A percentile compares a stretch with the other conserved stretches of the same genome.
These are phyloP conservation scores for Magallana gigas DNA, from an alignment of 1,140 invertebrate genomes.

Conservation along the genomic window DNA sequence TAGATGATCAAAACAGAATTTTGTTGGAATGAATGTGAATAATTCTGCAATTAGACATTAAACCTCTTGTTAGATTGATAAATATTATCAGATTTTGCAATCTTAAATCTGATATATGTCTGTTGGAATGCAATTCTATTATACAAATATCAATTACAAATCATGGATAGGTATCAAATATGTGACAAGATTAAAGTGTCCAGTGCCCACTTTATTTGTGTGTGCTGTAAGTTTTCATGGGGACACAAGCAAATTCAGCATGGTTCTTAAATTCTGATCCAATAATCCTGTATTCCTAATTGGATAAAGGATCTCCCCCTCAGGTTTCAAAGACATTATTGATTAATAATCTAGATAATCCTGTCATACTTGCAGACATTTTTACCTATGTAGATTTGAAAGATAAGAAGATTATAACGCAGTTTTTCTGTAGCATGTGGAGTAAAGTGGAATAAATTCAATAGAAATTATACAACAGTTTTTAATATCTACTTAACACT, in stretches of 20 bases:
- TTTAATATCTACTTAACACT: background rate
- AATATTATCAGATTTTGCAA: background rate
- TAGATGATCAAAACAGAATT: too few species aligned
- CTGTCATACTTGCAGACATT: background rate
- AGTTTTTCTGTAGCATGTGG: background rate
- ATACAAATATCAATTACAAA: background rate
- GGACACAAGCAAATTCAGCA: background rate
- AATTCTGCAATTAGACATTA: too few species aligned
- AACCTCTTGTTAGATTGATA: background rate
- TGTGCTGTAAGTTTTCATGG: background rate
- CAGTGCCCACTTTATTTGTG: too few species aligned
- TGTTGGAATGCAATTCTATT: too few species aligned
- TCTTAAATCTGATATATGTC: too few species aligned
- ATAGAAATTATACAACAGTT: background rate
- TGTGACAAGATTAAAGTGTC: background rate
- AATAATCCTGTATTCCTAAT: background rate
- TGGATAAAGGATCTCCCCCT: background rate
- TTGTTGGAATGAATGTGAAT: too few species aligned
- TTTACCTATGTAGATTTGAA: background rate
- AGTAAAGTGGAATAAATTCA: background rate
- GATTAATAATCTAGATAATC: background rate
- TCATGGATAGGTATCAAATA: background rate
- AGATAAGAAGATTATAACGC: constrained; percentile 13
- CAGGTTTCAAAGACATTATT: background rate
- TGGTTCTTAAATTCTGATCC: background rate